A percentile compares a stretch with the other conserved stretches of the same genome.
Evolutionary conservation across 2,113 vertebrate genomes (phyloP).

Genomic region (Coptodon rendalli): DNA sequence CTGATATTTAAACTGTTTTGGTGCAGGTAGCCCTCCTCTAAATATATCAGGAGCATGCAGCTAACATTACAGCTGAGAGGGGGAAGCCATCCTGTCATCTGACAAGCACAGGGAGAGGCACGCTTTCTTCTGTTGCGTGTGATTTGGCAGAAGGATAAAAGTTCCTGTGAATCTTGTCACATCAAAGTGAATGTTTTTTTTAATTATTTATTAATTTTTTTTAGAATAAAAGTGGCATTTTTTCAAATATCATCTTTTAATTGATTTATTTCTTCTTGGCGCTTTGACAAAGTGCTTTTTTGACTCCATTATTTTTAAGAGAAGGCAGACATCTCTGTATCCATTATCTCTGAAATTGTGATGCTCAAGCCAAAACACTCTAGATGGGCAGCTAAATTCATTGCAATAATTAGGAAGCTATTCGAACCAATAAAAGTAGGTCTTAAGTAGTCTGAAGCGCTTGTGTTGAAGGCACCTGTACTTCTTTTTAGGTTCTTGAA

Average conservation of each 20-base stretch:
- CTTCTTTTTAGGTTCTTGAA: neutral
- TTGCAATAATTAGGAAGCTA: neutral
- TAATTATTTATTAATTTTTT: neutral
- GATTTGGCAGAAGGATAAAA: neutral
- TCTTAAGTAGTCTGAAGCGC: neutral
- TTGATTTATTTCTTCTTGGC: neutral
- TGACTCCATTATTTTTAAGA: neutral
- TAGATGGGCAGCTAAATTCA: neutral
- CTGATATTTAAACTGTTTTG: neutral
- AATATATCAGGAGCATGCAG: neutral
- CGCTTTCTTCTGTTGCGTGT: accelerated
- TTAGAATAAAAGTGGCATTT: neutral
- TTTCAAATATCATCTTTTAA: neutral
- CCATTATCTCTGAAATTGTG: neutral
- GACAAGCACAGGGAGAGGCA: neutral
- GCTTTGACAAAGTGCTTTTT: neutral
- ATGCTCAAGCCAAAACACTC: neutral
- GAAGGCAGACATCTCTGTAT: neutral
- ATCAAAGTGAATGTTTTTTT: neutral
- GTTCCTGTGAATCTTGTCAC: neutral
- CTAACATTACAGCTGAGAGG: neutral
- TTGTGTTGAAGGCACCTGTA: neutral
- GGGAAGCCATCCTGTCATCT: neutral
- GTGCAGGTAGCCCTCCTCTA: neutral
- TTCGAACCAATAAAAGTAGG: neutral